These are phyloP conservation scores for Sebastes vulpes DNA, from an alignment of 2,797 vertebrate species.

Conservation along the genomic window DNA sequence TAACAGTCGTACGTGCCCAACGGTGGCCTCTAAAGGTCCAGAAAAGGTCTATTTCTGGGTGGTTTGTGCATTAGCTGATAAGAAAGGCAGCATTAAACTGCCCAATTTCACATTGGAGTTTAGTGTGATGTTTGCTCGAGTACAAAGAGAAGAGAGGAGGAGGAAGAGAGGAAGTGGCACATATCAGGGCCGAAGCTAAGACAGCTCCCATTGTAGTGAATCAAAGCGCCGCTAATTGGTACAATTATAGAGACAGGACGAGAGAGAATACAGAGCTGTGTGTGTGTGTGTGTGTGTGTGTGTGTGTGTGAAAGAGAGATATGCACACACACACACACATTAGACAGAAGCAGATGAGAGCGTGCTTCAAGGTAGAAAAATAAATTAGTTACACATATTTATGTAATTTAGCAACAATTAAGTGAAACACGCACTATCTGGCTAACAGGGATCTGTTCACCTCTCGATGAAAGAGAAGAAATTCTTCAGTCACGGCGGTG, in stretches of 20 bases:
- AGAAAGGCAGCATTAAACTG: constrained; percentile 11
- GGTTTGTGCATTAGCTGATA: constrained; percentile 23
- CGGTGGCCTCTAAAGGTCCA: background rate
- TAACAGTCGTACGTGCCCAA: background rate
- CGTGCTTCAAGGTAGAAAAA: constrained; percentile 18
- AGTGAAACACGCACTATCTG: constrained; percentile 16
- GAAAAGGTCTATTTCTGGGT: background rate
- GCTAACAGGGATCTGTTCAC: constrained; percentile 3
- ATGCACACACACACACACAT: background rate
- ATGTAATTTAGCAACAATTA: constrained; percentile 21
- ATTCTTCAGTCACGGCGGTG: constrained; percentile 14
- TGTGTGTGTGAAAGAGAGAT: background rate
- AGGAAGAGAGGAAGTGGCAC: constrained; percentile 30
- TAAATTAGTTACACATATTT: constrained; percentile 23
- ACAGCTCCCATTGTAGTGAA: constrained; percentile 43
- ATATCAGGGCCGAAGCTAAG: constrained; percentile 30
- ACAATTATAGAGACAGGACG: constrained; percentile 41
- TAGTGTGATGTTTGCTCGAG: background rate
- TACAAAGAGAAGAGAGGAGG: constrained; percentile 7
- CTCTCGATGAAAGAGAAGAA: constrained; percentile 10
- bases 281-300: background rate
- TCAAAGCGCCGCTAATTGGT: constrained; percentile 60
- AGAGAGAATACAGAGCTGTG: constrained; percentile 24
- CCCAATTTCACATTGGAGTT: background rate
- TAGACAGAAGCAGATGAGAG: constrained; percentile 2